Evolutionary conservation across 2,113 vertebrate species (phyloP).

Genomic region (Cinclus cinclus): DNA sequence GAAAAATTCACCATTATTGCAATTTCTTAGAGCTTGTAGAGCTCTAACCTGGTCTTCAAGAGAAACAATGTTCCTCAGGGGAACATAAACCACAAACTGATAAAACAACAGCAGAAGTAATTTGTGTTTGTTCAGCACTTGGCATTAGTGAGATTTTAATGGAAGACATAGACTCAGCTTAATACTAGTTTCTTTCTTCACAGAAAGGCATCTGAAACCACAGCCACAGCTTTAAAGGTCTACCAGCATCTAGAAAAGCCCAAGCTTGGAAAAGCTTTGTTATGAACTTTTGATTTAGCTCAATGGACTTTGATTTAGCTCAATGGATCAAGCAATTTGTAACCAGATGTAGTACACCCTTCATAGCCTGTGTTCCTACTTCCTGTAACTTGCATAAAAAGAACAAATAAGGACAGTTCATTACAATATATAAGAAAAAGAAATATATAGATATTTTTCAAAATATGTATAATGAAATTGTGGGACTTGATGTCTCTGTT

Average conservation of each 20-base stretch:
- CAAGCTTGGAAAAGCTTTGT: neutral
- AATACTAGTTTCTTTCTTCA: neutral
- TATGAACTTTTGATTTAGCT: neutral
- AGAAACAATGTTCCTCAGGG: neutral
- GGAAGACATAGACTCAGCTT: neutral
- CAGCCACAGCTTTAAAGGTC: neutral
- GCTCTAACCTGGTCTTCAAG: neutral
- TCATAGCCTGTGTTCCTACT: neutral
- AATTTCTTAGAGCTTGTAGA: neutral
- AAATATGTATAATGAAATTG: neutral
- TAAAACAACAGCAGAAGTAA: neutral
- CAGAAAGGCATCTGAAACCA: neutral
- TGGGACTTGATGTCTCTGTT: neutral
- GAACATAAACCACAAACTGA: neutral
- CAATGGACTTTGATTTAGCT: neutral
- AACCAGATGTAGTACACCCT: neutral
- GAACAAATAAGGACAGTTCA: neutral
- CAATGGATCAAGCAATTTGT: neutral
- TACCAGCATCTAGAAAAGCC: neutral
- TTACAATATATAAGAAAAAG: neutral
- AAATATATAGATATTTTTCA: neutral
- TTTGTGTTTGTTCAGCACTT: slow-evolving; percentile 18
- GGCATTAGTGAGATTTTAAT: neutral
- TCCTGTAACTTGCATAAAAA: neutral
- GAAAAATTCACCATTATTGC: neutral